Conservation (phyloP, 2,888 invertebrate genomes). For the Poecilus cupreus region DNA sequence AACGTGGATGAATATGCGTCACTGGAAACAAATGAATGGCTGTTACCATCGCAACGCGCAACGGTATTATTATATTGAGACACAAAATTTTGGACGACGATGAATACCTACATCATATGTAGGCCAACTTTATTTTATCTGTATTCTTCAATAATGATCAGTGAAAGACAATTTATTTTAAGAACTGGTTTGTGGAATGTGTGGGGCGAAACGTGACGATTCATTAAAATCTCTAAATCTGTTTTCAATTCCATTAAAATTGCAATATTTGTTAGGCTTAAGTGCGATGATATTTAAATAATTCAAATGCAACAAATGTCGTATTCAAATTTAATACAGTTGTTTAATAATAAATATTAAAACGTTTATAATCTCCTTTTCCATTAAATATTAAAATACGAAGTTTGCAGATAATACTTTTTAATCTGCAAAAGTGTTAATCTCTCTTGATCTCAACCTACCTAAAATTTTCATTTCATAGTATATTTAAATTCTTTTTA, state of each 20-base stretch:
- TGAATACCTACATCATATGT: too few relatives aligned
- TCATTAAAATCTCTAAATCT: too few relatives aligned
- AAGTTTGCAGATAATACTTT: not conserved
- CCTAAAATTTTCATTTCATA: not conserved
- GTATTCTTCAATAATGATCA: too few relatives aligned
- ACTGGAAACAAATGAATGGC: slow-evolving; percentile 9
- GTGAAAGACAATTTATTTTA: too few relatives aligned
- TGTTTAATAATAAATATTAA: not conserved
- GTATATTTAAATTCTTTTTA: not conserved
- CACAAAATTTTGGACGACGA: too few relatives aligned
- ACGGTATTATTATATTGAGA: not conserved
- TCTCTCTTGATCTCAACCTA: not conserved
- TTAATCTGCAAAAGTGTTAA: not conserved
- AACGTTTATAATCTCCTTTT: not conserved
- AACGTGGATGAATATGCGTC: slow-evolving; percentile 18
- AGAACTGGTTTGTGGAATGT: too few relatives aligned
- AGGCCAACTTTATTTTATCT: too few relatives aligned
- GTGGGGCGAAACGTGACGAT: too few relatives aligned
- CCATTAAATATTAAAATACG: not conserved
- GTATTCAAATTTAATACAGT: not conserved
- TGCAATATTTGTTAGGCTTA: too few relatives aligned
- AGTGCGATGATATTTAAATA: too few relatives aligned
- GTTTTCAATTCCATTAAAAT: too few relatives aligned
- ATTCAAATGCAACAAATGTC: too few relatives aligned
- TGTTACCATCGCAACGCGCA: slow-evolving; percentile 9